These are phyloP conservation scores for Ganaspis brasiliensis DNA, from an alignment of 2,888 invertebrate genomes.

Conservation along the genomic window DNA sequence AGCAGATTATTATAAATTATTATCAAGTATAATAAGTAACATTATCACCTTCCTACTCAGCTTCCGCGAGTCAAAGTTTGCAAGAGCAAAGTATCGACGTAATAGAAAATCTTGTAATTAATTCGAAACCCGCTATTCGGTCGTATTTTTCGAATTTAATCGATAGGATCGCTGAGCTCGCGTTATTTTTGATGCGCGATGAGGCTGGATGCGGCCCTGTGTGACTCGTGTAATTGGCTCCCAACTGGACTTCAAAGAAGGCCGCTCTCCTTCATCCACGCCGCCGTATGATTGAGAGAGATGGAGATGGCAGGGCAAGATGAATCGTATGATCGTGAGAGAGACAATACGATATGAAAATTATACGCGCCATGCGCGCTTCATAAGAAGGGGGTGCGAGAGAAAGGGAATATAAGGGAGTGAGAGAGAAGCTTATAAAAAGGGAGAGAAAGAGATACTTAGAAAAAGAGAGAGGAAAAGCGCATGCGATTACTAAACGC, in stretches of 20 bases:
- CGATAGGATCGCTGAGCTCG: constrained; percentile 69
- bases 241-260: constrained; percentile 81
- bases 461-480: constrained; percentile 44
- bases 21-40: no score
- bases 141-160: constrained; percentile 76
- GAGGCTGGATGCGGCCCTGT: constrained; percentile 77
- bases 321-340: constrained; percentile 51
- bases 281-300: constrained; percentile 76
- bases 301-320: constrained; percentile 54
- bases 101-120: constrained; percentile 54
- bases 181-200: constrained; percentile 71
- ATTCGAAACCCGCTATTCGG: constrained; percentile 54
- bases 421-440: constrained; percentile 49
- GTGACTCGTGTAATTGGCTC: constrained; percentile 81
- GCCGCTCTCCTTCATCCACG: constrained; percentile 80
- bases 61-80: constrained; percentile 41
- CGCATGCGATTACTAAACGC: constrained; percentile 20
- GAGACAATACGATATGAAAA: constrained; percentile 72
- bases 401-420: constrained; percentile 50
- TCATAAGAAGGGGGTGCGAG: constrained; percentile 60
- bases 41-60: constrained; percentile 1
- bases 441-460: constrained; percentile 53
- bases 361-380: constrained; percentile 75
- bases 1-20: no score
- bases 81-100: constrained; percentile 31